Conservation (phyloP, 2,113 vertebrate genomes). For the Natator depressus region DNA sequence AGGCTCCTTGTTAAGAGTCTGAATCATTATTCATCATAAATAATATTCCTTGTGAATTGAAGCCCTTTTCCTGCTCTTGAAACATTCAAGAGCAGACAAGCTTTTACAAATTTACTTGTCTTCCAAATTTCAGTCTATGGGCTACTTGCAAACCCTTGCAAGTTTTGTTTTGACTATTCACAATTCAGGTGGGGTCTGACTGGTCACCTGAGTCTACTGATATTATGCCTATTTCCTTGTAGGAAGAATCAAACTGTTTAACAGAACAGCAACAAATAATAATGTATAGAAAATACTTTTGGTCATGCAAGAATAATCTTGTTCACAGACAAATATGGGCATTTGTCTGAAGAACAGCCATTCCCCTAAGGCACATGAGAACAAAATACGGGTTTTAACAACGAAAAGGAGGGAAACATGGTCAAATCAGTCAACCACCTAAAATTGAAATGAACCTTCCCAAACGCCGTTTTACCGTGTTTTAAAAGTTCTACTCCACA, state of each 20-base stretch:
- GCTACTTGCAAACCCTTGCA: background rate
- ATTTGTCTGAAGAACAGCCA: background rate
- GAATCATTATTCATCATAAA: background rate
- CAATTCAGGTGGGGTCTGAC: background rate
- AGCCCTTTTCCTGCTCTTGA: background rate
- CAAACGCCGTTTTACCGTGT: background rate
- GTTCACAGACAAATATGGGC: background rate
- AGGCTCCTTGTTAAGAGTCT: slow-evolving; percentile 6
- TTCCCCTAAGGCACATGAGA: background rate
- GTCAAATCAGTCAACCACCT: background rate
- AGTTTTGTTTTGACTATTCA: background rate
- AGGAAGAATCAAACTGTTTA: background rate
- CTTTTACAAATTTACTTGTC: background rate
- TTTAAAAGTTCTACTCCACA: background rate
- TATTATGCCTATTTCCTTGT: background rate
- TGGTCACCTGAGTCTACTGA: background rate
- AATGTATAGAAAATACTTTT: background rate
- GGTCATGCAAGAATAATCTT: background rate
- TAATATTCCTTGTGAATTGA: slow-evolving; percentile 17
- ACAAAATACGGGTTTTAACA: background rate
- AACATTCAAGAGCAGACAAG: background rate
- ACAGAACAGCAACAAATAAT: background rate
- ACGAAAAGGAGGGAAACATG: background rate
- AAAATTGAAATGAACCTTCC: background rate
- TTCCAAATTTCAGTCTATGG: background rate